These are phyloP conservation scores for Lithophane ornitopus DNA, from an alignment of 2,888 invertebrate species.

Conservation along the genomic window DNA sequence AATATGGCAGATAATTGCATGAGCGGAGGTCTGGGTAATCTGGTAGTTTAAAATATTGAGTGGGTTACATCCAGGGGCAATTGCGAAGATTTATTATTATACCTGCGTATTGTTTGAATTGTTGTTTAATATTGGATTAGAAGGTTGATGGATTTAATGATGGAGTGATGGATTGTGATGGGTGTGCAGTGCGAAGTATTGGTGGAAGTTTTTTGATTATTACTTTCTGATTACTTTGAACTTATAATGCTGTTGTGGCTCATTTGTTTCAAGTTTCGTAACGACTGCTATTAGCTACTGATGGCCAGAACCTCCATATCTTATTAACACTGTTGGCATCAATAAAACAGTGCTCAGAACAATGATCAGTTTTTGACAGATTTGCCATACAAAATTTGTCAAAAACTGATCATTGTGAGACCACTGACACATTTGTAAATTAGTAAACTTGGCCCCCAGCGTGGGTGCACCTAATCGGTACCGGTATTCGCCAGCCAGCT, in stretches of 20 bases:
- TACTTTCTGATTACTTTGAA: constrained; percentile 2
- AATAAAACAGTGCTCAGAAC: too few species aligned
- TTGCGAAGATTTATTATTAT: constrained; percentile 86
- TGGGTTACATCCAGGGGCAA: constrained; percentile 72
- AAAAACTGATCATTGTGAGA: too few species aligned
- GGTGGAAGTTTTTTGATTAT: constrained; percentile 5
- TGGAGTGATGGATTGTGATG: constrained; percentile 64
- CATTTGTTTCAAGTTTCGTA: neutral
- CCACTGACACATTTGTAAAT: too few species aligned
- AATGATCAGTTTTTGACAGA: too few species aligned
- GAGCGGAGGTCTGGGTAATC: constrained; percentile 40
- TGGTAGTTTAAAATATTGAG: constrained; percentile 67
- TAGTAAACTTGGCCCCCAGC: too few species aligned
- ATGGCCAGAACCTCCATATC: neutral
- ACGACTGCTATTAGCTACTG: neutral
- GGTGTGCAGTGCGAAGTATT: neutral
- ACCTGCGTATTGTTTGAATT: constrained; percentile 85
- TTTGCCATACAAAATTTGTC: too few species aligned
- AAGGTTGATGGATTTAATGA: constrained; percentile 68
- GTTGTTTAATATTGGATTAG: constrained; percentile 87
- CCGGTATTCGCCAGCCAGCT: neutral
- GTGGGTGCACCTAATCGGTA: neutral
- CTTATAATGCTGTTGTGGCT: neutral
- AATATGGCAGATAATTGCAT: constrained; percentile 64
- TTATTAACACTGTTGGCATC: neutral